Evolutionary conservation across 2,797 vertebrate genomes (phyloP).

Genomic region (Eospalax fontanierii): DNA sequence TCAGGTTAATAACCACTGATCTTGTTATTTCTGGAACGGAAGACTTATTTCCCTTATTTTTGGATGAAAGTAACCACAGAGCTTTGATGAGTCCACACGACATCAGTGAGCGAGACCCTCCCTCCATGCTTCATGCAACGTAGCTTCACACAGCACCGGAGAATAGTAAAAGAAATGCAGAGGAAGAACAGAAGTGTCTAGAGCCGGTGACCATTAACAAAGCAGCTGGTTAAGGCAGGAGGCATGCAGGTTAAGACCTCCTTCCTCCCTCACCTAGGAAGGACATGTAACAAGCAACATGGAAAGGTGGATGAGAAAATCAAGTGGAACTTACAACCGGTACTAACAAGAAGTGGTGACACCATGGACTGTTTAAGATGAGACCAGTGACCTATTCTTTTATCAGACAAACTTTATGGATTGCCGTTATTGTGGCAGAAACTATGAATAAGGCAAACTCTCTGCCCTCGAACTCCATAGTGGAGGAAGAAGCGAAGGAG

Average conservation of each 20-base stretch:
- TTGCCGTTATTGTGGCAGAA: not conserved
- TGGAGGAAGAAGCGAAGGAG: not conserved
- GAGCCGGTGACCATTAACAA: not conserved
- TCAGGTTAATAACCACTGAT: slow-evolving; percentile 15
- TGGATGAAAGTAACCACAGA: not conserved
- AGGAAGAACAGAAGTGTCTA: not conserved
- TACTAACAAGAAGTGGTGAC: not conserved
- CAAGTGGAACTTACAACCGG: not conserved
- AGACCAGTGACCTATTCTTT: not conserved
- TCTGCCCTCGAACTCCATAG: not conserved
- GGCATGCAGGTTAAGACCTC: not conserved
- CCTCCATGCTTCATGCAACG: not conserved
- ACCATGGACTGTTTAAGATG: not conserved
- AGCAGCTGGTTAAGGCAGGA: not conserved
- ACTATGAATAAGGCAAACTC: not conserved
- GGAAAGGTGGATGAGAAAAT: not conserved
- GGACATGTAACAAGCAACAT: not conserved
- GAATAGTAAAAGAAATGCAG: not conserved
- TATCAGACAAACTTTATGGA: not conserved
- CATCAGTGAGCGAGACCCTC: not conserved
- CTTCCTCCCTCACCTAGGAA: not conserved
- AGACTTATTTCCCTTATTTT: not conserved
- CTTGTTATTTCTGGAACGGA: slow-evolving; percentile 44
- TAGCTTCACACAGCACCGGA: not conserved
- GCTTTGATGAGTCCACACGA: not conserved